Base-by-base conservation (phyloP, 2,797 vertebrate species). In the Gadopsis bispinosus region DNA sequence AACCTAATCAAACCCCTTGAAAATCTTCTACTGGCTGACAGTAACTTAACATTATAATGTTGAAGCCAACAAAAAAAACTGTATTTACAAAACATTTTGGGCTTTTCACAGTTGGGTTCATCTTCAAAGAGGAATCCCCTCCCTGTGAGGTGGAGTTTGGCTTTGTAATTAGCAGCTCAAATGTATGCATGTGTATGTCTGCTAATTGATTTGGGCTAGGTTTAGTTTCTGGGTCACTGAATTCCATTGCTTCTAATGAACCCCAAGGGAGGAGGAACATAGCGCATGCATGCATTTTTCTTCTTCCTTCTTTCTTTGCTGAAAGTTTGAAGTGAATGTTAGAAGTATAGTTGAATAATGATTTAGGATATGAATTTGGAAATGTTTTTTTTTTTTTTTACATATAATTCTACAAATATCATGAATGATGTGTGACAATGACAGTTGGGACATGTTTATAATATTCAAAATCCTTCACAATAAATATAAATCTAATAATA, bases 191-290 rank as follows among this genome's bases (percentile, higher is more conserved):
- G 89, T 92, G 84, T 88, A 87, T 73, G 70, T 88, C 87, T 92
- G 76, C 89, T 94, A 92, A 94, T 93, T 93, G 87, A 93, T 93
- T 91, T 92, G 81, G 87, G 88, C 83, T 91, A 73, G 81, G 82
- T 89, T 93, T 92, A 90, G 91, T 95, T 95, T 95, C 93, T 95
- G 93, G 95, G 94, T 96, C 94, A 94, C 87, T 93, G 94, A 95
- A 94, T 94, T 92, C 83, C 83, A 93, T 94, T 93, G 89, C 90
- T 88, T 47, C 90, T 95, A 95, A 95, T 95, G 90, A 95, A 95
- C 84, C 93, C 85, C 90, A n/a, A 64, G 92, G 90, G 94, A 92
- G 73, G 73, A 78, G 51, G 79, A 83, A 75, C 79, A 86, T 87
- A 88, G 83, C 91, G 85, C 81, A 91, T 68, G 67, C 81, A 79